A percentile compares a stretch with the other conserved stretches of the same genome.
These are phyloP conservation scores for Speoplatyrhinus poulsoni DNA, from an alignment of 2,113 vertebrate species.

Conservation along the genomic window DNA sequence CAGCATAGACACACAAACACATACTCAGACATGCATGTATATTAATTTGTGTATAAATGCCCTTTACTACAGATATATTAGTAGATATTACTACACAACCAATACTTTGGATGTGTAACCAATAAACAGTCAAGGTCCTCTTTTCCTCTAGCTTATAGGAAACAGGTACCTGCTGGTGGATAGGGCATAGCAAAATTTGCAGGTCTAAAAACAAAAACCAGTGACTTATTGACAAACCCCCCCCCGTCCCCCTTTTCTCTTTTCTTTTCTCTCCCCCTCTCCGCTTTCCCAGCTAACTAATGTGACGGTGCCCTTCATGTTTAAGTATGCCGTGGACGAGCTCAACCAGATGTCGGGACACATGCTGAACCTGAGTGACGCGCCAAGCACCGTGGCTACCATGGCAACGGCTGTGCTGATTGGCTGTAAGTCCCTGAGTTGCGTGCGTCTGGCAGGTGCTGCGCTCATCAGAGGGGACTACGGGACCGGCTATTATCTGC, in stretches of 20 bases:
- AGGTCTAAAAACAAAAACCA: too few species aligned
- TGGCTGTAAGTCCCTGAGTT: conserved; percentile 91
- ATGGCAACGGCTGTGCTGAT: conserved; percentile 94
- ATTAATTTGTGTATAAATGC: not conserved
- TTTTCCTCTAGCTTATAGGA: not conserved
- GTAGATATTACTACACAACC: not conserved
- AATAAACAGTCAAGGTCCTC: not conserved
- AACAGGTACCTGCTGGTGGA: not conserved
- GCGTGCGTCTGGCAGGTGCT: conserved; percentile 67
- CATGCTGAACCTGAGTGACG: conserved; percentile 89
- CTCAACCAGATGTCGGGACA: conserved; percentile 97
- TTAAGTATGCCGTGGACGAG: conserved; percentile 97
- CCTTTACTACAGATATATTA: conserved; percentile 2
- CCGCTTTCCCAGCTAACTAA: conserved; percentile 85
- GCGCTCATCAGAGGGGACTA: conserved; percentile 61
- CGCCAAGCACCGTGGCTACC: conserved; percentile 90
- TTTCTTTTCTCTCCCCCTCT: conserved; percentile 34
- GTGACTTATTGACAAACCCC: too few species aligned
- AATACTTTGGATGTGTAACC: conserved; percentile 3
- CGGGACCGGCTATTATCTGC: conserved; percentile 70
- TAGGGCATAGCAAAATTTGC: too few species aligned
- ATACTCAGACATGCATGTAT: conserved; percentile 15
- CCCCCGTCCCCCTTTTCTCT: not conserved
- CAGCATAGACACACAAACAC: conserved; percentile 42
- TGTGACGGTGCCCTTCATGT: conserved; percentile 97